phyloP scores from a whole-genome alignment of 2,797 vertebrate species.

The Protonibea diacanthus region DNA sequence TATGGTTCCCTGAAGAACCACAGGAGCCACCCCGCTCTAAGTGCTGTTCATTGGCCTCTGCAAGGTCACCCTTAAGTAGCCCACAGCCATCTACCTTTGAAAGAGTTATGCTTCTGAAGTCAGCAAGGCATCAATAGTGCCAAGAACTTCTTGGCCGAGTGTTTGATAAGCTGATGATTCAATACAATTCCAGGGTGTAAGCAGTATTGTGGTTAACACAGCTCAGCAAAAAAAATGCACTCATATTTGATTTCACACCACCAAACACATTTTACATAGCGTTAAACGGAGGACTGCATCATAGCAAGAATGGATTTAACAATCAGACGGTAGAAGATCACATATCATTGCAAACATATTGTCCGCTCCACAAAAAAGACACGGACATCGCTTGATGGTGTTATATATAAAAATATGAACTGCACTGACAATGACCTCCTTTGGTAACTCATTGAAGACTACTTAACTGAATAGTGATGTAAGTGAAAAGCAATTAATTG shows the following conservation, averaged over 20 bases:
- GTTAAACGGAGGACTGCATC: constrained; percentile 25
- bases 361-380: constrained; percentile 2
- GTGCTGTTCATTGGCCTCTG: constrained; percentile 40
- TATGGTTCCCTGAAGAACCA: constrained; percentile 41
- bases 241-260: constrained; percentile 50
- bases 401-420: constrained; percentile 34
- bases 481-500: constrained; percentile 73
- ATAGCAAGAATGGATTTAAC: constrained; percentile 10
- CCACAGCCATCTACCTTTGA: constrained; percentile 42
- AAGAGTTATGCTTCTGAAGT: constrained; percentile 61
- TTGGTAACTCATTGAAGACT: constrained; percentile 54
- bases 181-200: constrained; percentile 45
- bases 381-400: constrained; percentile 10
- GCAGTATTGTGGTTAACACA: constrained; percentile 47
- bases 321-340: constrained; percentile 21
- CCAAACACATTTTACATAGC: constrained; percentile 31
- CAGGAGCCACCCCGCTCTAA: constrained; percentile 48
- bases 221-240: constrained; percentile 50
- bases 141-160: constrained; percentile 44
- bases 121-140: constrained; percentile 45
- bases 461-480: constrained; percentile 56
- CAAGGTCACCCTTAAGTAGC: constrained; percentile 57
- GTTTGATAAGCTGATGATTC: constrained; percentile 63
- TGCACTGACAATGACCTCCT: constrained; percentile 52
- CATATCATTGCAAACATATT: constrained; percentile 29